Evolutionary conservation across 2,113 vertebrate genomes (phyloP), one percentile per base, ranked within the genome.

Genomic region (Xenopus laevis): DNA sequence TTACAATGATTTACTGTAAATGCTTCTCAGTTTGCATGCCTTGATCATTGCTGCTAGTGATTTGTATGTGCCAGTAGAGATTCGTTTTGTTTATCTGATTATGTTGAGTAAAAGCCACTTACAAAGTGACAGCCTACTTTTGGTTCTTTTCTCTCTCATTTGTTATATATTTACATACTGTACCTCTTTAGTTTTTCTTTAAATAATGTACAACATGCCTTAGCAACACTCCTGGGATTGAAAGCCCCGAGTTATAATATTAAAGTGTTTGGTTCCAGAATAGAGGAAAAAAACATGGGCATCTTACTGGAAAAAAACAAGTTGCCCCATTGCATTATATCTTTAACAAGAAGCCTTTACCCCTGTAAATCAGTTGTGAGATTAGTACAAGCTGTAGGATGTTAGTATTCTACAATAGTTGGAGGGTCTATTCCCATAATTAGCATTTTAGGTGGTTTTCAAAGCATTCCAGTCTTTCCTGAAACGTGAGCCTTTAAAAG

Each of bases 41-140:
- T 90, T 92, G 90, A 87, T 90, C 90, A 92, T 91, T 93, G 91
- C 91, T 93, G 90, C 91, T 92, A 92, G 91, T 92, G 89, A 89
- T 88, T 55, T 91, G 89, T 92, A 89, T 84, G 88, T 93, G 90
- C 89, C 89, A 91, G 90, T 90, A 92, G 88, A 90, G 87, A 88
- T 89, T 84, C 91, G 85, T 92, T 91, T 90, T 87, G 86, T 89
- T 91, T 93, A 90, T 83, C 84, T 84, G 81, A 89, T 91, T 90
- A 89, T 87, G 84, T 89, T 86, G 8, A 90, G 84, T 87, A 86
- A 90, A 88, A 92, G 91, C 90, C 90, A 91, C 91, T 91, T 92
- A 90, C 90, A 88, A 90, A 90, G 89, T 93, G 89, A 91, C 89
- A 89, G 84, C 86, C 83, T 90, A 86, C 84, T 81, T n/a, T 80